Base-by-base conservation (phyloP, 2,113 vertebrate species). In the Noctilio leporinus region DNA sequence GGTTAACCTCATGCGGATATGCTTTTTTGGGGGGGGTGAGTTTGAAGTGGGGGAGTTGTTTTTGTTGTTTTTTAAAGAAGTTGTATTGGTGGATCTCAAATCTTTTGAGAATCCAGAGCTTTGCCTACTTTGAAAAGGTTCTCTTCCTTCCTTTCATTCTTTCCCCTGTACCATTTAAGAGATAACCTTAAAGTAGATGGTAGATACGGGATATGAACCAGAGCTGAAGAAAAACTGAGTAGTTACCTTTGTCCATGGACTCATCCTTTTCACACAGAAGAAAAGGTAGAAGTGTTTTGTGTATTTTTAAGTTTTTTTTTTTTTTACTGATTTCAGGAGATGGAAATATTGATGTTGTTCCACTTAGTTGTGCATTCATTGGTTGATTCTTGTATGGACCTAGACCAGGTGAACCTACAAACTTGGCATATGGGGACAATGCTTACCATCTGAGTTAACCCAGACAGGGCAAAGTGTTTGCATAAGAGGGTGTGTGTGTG, bases 71-170 rank as follows among this genome's bases (percentile, higher is more conserved):
- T 47, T 73, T 73, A 75, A 87, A 72, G 28, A 93, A 87, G 40
- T 91, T 73, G 30, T 40, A 10, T 86, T 89, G 78, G 17, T 92
- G 53, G 47, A 45, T 88, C 59, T 88, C 45, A 75, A 78, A 81
- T 95, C 62, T 86, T 86, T 72, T 75, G 47, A 84, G 76, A 94
- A 83, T 81, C 30, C 76, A 70, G 67, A 93, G 40, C 33, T 93
- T 49, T 85, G 84, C 51, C 33, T 72, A 16, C 28, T 95, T 93
- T 49, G 28, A 69, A 89, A 76, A 28, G 19, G 82, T 70, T 72
- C 4, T 78, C 9, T 73, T 4, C 70, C 17, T 15, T 72, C 15
- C 19, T 76, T 8, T 85, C 45, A 53, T 49, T 72, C 47, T 59
- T 86, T 93, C n/a, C 28, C 51, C 59, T 57, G 16, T 67, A n/a